A percentile compares a stretch with the other conserved stretches of the same genome.
Conservation (phyloP, 2,797 vertebrate species). For the Xyrichtys novacula region DNA sequence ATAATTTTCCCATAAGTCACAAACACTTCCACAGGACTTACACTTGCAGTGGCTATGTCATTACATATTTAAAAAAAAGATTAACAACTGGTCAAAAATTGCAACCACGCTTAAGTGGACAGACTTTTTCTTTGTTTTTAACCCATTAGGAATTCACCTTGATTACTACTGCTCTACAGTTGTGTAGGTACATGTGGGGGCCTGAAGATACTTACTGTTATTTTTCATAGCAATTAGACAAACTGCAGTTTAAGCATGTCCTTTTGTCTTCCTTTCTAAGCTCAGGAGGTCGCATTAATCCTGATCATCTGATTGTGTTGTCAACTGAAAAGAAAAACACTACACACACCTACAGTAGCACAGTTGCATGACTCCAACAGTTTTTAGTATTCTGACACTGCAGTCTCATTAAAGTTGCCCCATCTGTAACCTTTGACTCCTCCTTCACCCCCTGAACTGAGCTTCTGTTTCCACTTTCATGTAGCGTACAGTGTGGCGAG, state of each 20-base stretch:
- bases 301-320: neutral
- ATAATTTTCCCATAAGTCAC: too few relatives aligned
- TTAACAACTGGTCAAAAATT: too few relatives aligned
- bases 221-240: too few relatives aligned
- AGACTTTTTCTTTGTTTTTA: too few relatives aligned
- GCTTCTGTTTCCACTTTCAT: neutral
- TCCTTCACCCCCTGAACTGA: slow-evolving; percentile 22
- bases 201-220: too few relatives aligned
- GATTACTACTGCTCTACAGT: too few relatives aligned
- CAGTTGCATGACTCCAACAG: neutral
- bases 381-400: slow-evolving; percentile 31
- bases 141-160: too few relatives aligned
- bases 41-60: too few relatives aligned
- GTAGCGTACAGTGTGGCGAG: neutral
- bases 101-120: too few relatives aligned
- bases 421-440: slow-evolving; percentile 19
- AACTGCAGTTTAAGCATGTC: neutral
- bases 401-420: slow-evolving; percentile 27
- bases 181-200: too few relatives aligned
- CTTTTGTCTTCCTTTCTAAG: neutral
- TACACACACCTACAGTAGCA: slow-evolving; percentile 4
- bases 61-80: too few relatives aligned
- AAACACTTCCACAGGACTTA: too few relatives aligned
- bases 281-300: neutral
- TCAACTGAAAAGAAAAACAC: neutral